Base-by-base conservation (phyloP, 1,140 invertebrate genomes). In the Uloborus diversus region DNA sequence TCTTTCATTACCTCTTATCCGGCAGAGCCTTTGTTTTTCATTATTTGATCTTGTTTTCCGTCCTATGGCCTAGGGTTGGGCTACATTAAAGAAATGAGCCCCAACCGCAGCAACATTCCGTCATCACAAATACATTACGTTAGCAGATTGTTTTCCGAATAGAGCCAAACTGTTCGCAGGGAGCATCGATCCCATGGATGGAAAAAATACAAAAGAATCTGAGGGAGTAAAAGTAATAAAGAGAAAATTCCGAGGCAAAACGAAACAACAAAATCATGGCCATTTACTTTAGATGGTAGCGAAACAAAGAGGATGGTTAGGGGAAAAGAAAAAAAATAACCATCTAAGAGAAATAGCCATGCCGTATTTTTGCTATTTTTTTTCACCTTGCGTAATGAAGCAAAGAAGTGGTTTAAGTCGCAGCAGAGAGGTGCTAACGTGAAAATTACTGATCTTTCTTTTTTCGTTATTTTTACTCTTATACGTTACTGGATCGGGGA, bases 81-180 rank as follows among this genome's bases (percentile, higher is more conserved):
- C 37, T 75, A 53, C 71, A 75, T 75, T 64, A 75, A 75, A 75
- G 71, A 75, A 75, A 75, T 64, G 71, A 75, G 56, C 71, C 51
- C 35, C 59, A 42, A 75, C 71, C 71, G 30, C 73, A 65, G 32
- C 42, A 33, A 33, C 20, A 56, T 57, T 35, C 20, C 61, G 73
- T 78, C 73, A 78, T 78, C 73, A 78, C 73, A 78, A 78, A 78
- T 66, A 66, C 73, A 78, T 78, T 78, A 78, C 73, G 73, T 33
- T 37, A 33, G 47, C 62, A 78, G 73, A 78, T 78, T 78, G 73
- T 78, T 78, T 66, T 42, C 23, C 61, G 73, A 57, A 78, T 78
- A 47, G 61, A 28, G 28, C 4, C 9, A 28, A 62, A 11, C 49
- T 9, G 49, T 59, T 27, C 25, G 5, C 27, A 5, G 11, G 25